Base-by-base conservation (phyloP, 2,113 vertebrate species). In the Xiphophorus couchianus region DNA sequence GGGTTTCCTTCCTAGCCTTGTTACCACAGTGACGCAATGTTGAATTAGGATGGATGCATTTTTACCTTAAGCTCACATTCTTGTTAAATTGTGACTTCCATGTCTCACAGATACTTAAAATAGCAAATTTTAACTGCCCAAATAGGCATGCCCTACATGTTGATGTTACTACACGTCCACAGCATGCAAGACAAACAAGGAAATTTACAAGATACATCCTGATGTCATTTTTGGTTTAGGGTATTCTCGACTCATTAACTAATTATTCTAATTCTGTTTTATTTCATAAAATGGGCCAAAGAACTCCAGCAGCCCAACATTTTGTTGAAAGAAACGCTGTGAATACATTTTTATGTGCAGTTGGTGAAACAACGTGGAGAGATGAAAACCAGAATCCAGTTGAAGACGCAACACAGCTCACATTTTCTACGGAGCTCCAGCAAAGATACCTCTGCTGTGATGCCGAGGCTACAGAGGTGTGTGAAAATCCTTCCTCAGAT, bases 381-480 rank as follows among this genome's bases (percentile, higher is more conserved):
- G 92, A 92, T 84, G 94, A 93, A 81, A 94, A 92, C 63, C 88
- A 92, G 81, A 95, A 94, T 61, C 93, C 90, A 12, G 33, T 91
- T 65, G 93, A 94, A 0, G 94, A 95, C n/a, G 86, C 88, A 73
- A 88, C 93, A 69, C 31, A 58, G 37, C 33, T 39, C 75, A 93
- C 90, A 31, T 62, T 44, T 44, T 17, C 75, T 30, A 7, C 68
- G 11, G 64, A 29, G 28, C 8, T 64, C 6, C 91, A 70, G 9
- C 74, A 93, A 71, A 93, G 89, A 0, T 92, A 80, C 27, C 93
- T 87, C 77, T 83, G 91, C 30, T 78, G 89, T 67, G 92, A 95
- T 79, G 91, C 82, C 69, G 94, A 95, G 0, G 92, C 88, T 58
- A 89, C 93, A 35, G 94, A 96, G 76, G 96, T 97, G 81, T 89